phyloP scores from a whole-genome alignment of 2,113 vertebrate genomes.

The Oncorhynchus kisutch region DNA sequence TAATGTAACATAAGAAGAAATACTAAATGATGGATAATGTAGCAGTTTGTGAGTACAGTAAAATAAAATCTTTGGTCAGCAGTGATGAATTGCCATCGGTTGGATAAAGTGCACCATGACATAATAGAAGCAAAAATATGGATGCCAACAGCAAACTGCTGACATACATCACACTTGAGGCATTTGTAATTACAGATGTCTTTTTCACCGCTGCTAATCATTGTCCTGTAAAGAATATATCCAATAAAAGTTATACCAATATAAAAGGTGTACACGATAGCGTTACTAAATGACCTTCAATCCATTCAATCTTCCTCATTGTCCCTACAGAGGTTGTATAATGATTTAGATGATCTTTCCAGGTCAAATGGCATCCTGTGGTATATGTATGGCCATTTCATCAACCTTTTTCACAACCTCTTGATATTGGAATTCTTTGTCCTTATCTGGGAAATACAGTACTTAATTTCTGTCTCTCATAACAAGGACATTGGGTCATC shows the following conservation, averaged over 20 bases:
- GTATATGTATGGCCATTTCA: background rate
- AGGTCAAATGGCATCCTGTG: background rate
- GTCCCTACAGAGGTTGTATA: background rate
- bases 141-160: conserved; percentile 53
- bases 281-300: no score
- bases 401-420: background rate
- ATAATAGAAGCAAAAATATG: conserved; percentile 12
- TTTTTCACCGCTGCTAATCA: conserved; percentile 57
- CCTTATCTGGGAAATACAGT: no score
- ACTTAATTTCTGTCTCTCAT: background rate
- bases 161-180: conserved; percentile 61
- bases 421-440: background rate
- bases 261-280: background rate
- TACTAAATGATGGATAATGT: background rate
- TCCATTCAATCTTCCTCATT: background rate
- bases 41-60: background rate
- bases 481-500: conserved; percentile 16
- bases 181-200: conserved; percentile 68
- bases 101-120: conserved; percentile 26
- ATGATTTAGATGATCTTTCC: background rate
- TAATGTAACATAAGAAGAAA: no score
- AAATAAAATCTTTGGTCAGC: conserved; percentile 14
- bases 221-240: background rate
- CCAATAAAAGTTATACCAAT: background rate
- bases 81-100: conserved; percentile 25